Conservation (phyloP, 2,797 vertebrate species). For the Microcaecilia unicolor region DNA sequence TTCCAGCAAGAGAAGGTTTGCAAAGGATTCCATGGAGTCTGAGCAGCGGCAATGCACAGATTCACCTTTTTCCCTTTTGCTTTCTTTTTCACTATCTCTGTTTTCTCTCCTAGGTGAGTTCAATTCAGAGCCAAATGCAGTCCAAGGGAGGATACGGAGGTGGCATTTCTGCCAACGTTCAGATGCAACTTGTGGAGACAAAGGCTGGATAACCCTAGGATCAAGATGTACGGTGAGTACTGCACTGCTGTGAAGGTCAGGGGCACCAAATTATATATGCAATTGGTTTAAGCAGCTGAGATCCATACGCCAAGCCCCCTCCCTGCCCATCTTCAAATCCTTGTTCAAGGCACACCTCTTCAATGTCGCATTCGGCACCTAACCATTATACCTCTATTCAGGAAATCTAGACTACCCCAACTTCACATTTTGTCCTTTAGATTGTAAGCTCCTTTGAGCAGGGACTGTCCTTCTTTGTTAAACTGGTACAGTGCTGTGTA, state of each 20-base stretch:
- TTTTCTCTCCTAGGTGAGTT: constrained; percentile 58
- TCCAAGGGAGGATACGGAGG: constrained; percentile 76
- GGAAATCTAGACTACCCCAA: too few relatives aligned
- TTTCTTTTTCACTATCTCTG: neutral
- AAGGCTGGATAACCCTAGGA: constrained; percentile 67
- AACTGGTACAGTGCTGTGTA: too few relatives aligned
- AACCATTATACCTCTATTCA: too few relatives aligned
- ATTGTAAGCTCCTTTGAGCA: too few relatives aligned
- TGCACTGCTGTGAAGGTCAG: neutral
- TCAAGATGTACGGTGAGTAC: constrained; percentile 38
- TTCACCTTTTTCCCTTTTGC: neutral
- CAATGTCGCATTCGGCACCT: too few relatives aligned
- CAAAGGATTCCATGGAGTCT: neutral
- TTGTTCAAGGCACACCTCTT: too few relatives aligned
- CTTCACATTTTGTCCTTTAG: too few relatives aligned
- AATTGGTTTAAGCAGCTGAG: too few relatives aligned
- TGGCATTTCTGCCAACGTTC: constrained; percentile 62
- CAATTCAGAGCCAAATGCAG: constrained; percentile 83
- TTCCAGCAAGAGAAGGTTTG: neutral
- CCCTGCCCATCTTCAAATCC: too few relatives aligned
- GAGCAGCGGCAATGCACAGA: neutral
- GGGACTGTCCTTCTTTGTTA: too few relatives aligned
- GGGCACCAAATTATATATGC: too few relatives aligned
- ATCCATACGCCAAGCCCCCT: too few relatives aligned
- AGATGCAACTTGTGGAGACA: constrained; percentile 77